Percentiles rank a stretch among this genome's conserved stretches.
Conservation (phyloP, 2,888 invertebrate genomes). For the Lasioglossum villosulum region DNA sequence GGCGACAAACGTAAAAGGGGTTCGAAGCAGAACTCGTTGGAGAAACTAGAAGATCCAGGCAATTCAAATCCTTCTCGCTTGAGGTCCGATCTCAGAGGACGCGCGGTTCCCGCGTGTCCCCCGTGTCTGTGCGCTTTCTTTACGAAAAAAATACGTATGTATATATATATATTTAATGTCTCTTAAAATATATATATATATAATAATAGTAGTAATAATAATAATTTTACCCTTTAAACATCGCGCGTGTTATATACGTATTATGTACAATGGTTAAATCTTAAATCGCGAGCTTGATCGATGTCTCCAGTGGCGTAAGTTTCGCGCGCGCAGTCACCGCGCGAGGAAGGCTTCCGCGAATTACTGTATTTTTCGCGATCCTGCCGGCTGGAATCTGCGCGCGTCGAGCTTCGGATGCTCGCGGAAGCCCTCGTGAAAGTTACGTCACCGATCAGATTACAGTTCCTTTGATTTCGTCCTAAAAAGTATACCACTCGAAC, state of each 20-base stretch:
- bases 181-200: constrained; percentile 56
- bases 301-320: constrained; percentile 59
- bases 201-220: constrained; percentile 47
- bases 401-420: background rate
- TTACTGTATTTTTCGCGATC: background rate
- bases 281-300: constrained; percentile 48
- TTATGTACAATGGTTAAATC: constrained; percentile 65
- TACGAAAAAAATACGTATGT: constrained; percentile 44
- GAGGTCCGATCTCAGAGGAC: constrained; percentile 49
- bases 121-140: constrained; percentile 57
- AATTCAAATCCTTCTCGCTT: constrained; percentile 73
- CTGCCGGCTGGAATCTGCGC: background rate
- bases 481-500: constrained; percentile 47
- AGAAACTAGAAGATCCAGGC: constrained; percentile 28
- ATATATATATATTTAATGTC: constrained; percentile 59
- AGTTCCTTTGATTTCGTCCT: constrained; percentile 30
- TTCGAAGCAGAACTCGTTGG: background rate
- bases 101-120: constrained; percentile 23
- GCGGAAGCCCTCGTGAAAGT: constrained; percentile 48
- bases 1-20: constrained; percentile 8
- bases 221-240: constrained; percentile 50
- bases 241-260: constrained; percentile 55
- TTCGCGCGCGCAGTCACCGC: constrained; percentile 51
- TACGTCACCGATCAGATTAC: constrained; percentile 51
- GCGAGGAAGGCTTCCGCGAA: constrained; percentile 25